Base-by-base conservation (phyloP, 2,797 vertebrate genomes). In the Urocyon cinereoargenteus region DNA sequence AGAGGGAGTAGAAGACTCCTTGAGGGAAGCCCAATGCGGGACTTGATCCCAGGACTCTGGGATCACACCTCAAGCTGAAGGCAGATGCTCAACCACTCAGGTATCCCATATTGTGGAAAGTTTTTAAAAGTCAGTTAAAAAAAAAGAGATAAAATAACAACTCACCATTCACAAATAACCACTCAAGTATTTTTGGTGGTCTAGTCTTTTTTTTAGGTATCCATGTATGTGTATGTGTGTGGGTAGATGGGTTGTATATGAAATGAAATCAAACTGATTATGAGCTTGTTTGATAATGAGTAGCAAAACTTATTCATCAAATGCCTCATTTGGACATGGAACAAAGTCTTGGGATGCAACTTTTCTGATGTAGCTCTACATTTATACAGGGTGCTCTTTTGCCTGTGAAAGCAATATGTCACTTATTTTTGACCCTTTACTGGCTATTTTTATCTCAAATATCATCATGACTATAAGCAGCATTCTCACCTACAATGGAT, bases 231-330 rank as follows among this genome's bases (percentile, higher is more conserved):
- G n/a, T 11, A 18, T 57, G 1, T 31, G 40, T 6, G n/a, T 16
- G 6, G 2, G 11, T 59, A 40, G 21, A 11, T 26, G 15, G 45
- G 8, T n/a, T 22, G 6, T n/a, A 22, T 45, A 21, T 36, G 24
- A 93, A 95, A 78, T 57, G 75, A 31, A 92, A 86, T 86, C 49
- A 66, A 95, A 61, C 11, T 64, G 45, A 88, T 70, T n/a, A 36
- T 73, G 10, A 19, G 62, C n/a, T 51, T 73, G 5, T 21, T 83
- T 75, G 36, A 90, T 36, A 62, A 86, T 22, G 21, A 86, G 75
- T 5, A 66, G 40, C 18, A 64, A 88, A 92, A 61, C 24, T 21
- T 45, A 45, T 45, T 94, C 75, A 92, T 36, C 7, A 9, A 83
- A 70, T 59, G 14, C 15, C 26, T 18, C 15, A 14, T 36, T 66